Base-by-base conservation (phyloP, 2,888 invertebrate genomes). In the Parnassius apollo region DNA sequence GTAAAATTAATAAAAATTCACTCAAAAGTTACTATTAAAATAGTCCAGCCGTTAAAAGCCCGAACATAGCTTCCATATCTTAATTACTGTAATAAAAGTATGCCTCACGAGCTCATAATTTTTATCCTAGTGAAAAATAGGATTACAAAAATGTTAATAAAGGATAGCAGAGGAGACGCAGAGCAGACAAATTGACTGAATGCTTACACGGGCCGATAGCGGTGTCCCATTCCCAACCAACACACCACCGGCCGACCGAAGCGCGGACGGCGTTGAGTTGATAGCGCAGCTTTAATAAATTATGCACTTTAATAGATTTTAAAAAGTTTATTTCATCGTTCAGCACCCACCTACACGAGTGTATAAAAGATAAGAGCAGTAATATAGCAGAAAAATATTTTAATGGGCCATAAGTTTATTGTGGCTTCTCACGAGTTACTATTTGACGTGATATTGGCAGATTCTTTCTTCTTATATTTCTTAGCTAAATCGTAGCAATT, bases 41-140 rank as follows among this genome's bases (percentile, higher is more conserved):
- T 13, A 46, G 46, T 46, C 46, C 12, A 46, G 12, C 77, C 77
- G 80, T 82, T 89, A 88, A 90, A 89, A 89, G 89, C 87, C 72
- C 78, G 77, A 78, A 82, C 81, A 83, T 83, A 78, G 83, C 75
- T 77, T 76, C 77, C 59, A 81, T 88, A 91, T 91, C 90, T 91
- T 83, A 88, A 90, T 88, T 85, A 83, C 89, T 78, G 79, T 81
- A 87, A 88, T 90, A 90, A 89, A 88, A 84, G 80, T 80, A 85
- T 83, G 82, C 80, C 77, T 79, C 78, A 80, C 80, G 87, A 82
- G 78, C 86, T 83, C 83, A 87, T 87, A 85, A 83, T 78, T 85
- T 81, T 78, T 80, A 79, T 75, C 75, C 71, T 75, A 78, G 80
- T 83, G 82, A 86, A 87, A 86, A 83, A 85, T 81, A 78, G 79